Evolutionary conservation across 2,113 vertebrate species (phyloP).

Genomic region (Drymodes brunneopygia): DNA sequence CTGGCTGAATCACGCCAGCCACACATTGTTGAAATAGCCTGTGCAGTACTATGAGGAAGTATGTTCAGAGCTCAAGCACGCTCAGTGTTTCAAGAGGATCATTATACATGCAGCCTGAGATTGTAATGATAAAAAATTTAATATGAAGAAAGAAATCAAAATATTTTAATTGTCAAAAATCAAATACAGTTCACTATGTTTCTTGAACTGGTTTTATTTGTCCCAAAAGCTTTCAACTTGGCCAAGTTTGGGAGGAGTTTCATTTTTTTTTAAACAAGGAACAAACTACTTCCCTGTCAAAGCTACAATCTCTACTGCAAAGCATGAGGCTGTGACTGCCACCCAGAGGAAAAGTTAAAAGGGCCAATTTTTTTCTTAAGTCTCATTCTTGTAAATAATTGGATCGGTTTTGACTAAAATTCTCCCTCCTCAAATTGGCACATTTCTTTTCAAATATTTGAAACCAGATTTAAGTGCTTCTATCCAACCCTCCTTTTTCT

Average conservation of each 20-base stretch:
- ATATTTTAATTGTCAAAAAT: not conserved
- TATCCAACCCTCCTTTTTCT: accelerated
- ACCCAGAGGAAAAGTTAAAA: not conserved
- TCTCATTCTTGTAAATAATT: not conserved
- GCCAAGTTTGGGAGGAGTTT: not conserved
- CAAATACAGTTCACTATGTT: not conserved
- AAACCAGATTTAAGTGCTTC: not conserved
- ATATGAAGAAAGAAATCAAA: not conserved
- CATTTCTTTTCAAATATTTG: not conserved
- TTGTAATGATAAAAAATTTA: not conserved
- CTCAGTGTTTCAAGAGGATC: not conserved
- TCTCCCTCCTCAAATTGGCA: not conserved
- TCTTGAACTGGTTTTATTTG: not conserved
- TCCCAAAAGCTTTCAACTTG: not conserved
- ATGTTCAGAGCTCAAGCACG: not conserved
- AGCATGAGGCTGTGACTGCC: not conserved
- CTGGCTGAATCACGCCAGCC: not conserved
- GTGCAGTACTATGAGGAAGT: not conserved
- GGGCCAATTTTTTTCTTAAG: not conserved
- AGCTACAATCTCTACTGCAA: not conserved
- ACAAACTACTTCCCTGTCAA: conserved; percentile 12
- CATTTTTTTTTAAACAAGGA: not conserved
- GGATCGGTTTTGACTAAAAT: not conserved
- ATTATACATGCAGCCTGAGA: not conserved
- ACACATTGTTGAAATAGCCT: not conserved